Conservation (phyloP, 2,113 vertebrate genomes). For the Mormoops blainvillei region DNA sequence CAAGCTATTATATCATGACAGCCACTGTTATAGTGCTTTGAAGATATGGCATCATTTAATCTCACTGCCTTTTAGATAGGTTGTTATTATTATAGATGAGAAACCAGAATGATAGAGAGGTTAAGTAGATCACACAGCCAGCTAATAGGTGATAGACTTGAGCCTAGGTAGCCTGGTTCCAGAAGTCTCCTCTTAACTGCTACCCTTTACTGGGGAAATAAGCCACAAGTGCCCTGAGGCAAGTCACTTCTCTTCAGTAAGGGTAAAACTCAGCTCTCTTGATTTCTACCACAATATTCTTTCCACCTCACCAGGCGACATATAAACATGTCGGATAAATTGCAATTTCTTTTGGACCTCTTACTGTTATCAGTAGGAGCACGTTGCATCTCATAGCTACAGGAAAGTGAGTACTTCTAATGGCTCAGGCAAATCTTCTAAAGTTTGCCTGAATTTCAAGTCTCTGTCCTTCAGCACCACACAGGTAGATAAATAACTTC, state of each 20-base stretch:
- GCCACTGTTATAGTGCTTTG: background rate
- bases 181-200: background rate
- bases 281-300: background rate
- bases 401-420: background rate
- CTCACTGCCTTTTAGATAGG: background rate
- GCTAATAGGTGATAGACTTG: background rate
- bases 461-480: background rate
- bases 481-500: background rate
- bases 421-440: background rate
- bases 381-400: constrained; percentile 8
- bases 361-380: constrained; percentile 73
- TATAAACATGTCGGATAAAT: constrained; percentile 72
- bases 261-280: background rate
- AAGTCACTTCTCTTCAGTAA: background rate
- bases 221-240: background rate
- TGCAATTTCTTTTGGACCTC: constrained; percentile 68
- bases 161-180: background rate
- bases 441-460: background rate
- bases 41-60: background rate
- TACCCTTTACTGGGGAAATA: background rate
- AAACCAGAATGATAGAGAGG: background rate
- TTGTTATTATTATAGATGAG: background rate
- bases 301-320: constrained; percentile 40
- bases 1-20: background rate
- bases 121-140: background rate